These are phyloP conservation scores for Liodrosophila aerea DNA, from an alignment of 2,888 invertebrate species.

Conservation along the genomic window DNA sequence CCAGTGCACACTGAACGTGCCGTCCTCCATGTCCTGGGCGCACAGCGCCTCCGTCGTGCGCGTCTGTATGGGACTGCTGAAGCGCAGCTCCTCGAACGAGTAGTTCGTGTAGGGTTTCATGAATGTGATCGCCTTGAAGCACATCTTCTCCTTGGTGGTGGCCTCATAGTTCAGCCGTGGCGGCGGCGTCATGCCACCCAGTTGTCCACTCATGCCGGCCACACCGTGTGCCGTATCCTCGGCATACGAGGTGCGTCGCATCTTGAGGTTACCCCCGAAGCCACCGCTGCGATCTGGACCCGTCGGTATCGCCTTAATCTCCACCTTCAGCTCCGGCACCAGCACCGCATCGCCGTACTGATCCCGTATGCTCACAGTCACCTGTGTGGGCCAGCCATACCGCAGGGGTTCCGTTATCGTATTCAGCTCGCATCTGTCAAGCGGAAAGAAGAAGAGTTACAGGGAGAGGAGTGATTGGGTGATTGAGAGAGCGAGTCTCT, in stretches of 20 bases:
- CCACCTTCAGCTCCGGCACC: conserved; percentile 90
- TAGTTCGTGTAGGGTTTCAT: conserved; percentile 96
- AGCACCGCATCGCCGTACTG: conserved; percentile 95
- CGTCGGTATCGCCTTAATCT: conserved; percentile 82
- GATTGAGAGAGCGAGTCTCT: not conserved
- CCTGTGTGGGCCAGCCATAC: conserved; percentile 92
- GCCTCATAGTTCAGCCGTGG: conserved; percentile 87
- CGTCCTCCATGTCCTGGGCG: conserved; percentile 83
- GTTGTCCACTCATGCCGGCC: conserved; percentile 17
- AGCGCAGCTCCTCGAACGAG: conserved; percentile 96
- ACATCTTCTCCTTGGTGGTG: conserved; percentile 93
- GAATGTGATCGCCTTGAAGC: conserved; percentile 96
- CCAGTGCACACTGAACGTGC: conserved; percentile 89
- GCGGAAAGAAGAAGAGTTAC: not conserved
- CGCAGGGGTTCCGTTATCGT: conserved; percentile 88
- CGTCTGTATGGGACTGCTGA: conserved; percentile 83
- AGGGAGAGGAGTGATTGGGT: not conserved
- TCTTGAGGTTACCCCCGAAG: conserved; percentile 78
- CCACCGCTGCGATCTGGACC: conserved; percentile 66
- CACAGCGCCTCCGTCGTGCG: conserved; percentile 80
- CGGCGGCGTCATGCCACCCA: conserved; percentile 80
- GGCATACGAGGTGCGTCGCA: conserved; percentile 77
- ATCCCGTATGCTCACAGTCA: conserved; percentile 92
- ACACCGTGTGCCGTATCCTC: conserved; percentile 42
- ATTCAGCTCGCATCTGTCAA: conserved; percentile 89